Percentiles rank a stretch among this genome's conserved stretches.
These are phyloP conservation scores for Amblyornis subalaris DNA, from an alignment of 2,113 vertebrate genomes.

Conservation along the genomic window DNA sequence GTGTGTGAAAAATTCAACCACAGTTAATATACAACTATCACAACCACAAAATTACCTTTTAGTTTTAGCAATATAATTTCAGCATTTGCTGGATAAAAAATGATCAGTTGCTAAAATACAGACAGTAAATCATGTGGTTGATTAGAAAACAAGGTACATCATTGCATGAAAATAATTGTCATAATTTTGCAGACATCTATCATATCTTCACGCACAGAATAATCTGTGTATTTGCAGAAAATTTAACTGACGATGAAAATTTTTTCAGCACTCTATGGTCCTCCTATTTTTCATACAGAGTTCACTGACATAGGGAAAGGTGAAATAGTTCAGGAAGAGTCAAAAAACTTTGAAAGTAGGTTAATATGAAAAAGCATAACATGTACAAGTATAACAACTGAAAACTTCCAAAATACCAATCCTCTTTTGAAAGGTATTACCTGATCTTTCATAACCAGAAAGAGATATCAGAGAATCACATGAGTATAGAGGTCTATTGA, in stretches of 20 bases:
- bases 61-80: background rate
- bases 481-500: accelerated
- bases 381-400: background rate
- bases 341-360: background rate
- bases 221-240: background rate
- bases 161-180: background rate
- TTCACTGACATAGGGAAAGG: background rate
- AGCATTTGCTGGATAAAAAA: background rate
- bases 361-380: background rate
- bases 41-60: background rate
- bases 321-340: background rate
- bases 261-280: background rate
- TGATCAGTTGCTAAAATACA: background rate
- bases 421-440: background rate
- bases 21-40: background rate
- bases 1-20: background rate
- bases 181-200: background rate
- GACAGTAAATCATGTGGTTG: background rate
- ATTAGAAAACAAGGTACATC: background rate
- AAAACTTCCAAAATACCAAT: background rate
- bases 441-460: background rate
- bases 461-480: background rate
- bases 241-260: background rate
- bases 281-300: background rate
- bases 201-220: background rate